phyloP scores from a whole-genome alignment of 2,797 vertebrate species.

The Myotis vivesi region DNA sequence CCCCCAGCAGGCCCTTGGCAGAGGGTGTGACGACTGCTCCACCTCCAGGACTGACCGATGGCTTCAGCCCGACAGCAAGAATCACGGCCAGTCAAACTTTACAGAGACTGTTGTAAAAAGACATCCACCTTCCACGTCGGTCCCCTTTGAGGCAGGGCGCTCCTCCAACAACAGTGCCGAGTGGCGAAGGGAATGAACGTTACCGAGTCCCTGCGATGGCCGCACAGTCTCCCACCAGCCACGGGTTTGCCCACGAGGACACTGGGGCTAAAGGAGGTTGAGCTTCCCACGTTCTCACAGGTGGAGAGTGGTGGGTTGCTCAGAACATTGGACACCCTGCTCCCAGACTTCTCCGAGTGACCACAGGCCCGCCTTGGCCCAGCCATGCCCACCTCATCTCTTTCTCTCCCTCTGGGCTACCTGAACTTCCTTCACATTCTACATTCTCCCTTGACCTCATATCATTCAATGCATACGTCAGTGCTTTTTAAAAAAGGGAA shows the following conservation, averaged over 20 bases:
- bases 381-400: neutral
- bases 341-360: neutral
- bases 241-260: neutral
- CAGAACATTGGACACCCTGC: too few species aligned
- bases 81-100: neutral
- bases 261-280: neutral
- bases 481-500: neutral
- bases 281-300: neutral
- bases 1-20: neutral
- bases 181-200: rapidly evolving
- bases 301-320: neutral
- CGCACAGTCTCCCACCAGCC: rapidly evolving
- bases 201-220: rapidly evolving
- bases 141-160: neutral
- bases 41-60: too few species aligned
- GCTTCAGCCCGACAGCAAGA: neutral
- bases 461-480: neutral
- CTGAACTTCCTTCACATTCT: neutral
- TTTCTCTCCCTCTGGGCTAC: neutral
- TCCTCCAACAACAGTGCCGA: neutral
- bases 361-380: neutral
- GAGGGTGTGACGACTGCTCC: rapidly evolving
- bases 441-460: neutral
- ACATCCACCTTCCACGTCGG: neutral
- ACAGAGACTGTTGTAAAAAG: neutral